Evolutionary conservation across 2,113 vertebrate species (phyloP).

Genomic region (Thalassarche chlororhynchos): DNA sequence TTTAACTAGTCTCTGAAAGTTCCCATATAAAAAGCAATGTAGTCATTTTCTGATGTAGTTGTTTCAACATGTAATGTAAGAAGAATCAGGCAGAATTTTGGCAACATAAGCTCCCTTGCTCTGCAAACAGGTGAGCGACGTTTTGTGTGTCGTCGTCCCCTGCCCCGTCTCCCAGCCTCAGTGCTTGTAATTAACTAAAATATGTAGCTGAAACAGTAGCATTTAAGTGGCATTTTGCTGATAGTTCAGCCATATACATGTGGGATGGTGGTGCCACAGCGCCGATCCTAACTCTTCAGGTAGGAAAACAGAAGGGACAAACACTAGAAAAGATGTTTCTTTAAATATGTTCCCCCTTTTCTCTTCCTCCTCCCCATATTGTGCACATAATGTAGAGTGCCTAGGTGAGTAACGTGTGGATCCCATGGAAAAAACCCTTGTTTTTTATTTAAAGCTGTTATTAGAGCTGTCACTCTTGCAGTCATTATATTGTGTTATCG

Average conservation of each 20-base stretch:
- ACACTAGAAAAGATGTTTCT: not conserved
- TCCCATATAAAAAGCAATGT: not conserved
- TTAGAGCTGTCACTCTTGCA: not conserved
- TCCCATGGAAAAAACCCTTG: not conserved
- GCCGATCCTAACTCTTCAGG: not conserved
- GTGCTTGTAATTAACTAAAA: not conserved
- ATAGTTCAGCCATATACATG: not conserved
- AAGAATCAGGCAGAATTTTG: not conserved
- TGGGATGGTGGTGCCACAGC: not conserved
- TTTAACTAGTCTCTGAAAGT: not conserved
- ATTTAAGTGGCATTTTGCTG: not conserved
- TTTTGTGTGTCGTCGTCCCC: not conserved
- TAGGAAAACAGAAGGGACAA: not conserved
- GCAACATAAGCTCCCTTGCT: not conserved
- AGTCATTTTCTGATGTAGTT: not conserved
- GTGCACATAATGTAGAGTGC: not conserved
- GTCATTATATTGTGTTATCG: not conserved
- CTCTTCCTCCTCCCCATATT: not conserved
- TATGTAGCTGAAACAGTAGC: not conserved
- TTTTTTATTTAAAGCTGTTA: not conserved
- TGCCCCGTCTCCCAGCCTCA: not conserved
- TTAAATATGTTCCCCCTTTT: not conserved
- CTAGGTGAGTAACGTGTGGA: not conserved
- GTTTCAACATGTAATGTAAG: not conserved
- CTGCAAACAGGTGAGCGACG: not conserved